Conservation (phyloP, 2,888 invertebrate species). For the Hybos culiciformis region DNA sequence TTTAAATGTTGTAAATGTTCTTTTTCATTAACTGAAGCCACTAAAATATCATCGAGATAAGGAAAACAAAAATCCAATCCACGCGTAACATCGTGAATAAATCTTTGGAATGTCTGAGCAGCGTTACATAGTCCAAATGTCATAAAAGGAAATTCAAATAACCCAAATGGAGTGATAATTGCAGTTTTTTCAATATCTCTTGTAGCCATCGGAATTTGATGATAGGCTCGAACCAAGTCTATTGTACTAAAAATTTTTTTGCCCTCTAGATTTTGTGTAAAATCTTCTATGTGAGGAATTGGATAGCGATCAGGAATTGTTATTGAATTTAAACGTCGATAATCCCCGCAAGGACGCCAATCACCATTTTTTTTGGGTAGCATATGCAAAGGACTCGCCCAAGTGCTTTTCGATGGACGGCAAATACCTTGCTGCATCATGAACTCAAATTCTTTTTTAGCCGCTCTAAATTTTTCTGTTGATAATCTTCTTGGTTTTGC, state of each 20-base stretch:
- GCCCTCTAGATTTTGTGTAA: constrained; percentile 15
- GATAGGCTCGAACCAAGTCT: constrained; percentile 25
- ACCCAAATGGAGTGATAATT: constrained; percentile 25
- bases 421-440: background rate
- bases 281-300: constrained; percentile 22
- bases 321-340: background rate
- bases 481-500: background rate
- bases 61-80: constrained; percentile 7
- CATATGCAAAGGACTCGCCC: background rate
- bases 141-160: constrained; percentile 24
- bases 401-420: background rate
- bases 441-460: background rate
- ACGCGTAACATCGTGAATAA: constrained; percentile 20
- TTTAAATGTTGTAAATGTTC: constrained; percentile 6
- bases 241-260: constrained; percentile 20
- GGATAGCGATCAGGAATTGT: constrained; percentile 26
- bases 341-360: background rate
- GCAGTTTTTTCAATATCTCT: constrained; percentile 28
- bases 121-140: constrained; percentile 26
- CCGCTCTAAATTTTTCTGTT: background rate
- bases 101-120: constrained; percentile 24
- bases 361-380: background rate
- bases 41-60: constrained; percentile 14
- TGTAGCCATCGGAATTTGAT: constrained; percentile 25
- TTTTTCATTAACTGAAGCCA: constrained; percentile 1